Conservation (phyloP, 2,113 vertebrate species). For the Kobus ellipsiprymnus region DNA sequence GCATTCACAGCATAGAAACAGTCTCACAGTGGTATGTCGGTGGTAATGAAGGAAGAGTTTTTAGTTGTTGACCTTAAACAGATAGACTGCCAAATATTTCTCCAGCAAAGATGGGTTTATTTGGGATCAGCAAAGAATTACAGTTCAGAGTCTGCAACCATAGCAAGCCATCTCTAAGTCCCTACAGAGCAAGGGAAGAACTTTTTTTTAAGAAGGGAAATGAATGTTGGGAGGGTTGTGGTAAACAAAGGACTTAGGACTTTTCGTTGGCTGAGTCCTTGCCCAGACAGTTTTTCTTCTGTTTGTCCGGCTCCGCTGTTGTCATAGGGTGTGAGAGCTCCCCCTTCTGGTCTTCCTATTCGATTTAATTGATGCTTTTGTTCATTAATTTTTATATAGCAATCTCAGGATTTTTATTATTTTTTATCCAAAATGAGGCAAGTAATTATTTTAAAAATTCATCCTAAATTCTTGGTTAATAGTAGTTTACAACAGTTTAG, state of each 20-base stretch:
- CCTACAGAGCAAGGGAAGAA: neutral
- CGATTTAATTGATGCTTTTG: neutral
- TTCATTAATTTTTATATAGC: neutral
- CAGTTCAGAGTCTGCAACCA: neutral
- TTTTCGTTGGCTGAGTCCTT: neutral
- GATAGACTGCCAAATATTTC: neutral
- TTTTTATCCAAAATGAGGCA: neutral
- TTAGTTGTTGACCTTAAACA: neutral
- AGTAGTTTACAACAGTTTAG: neutral
- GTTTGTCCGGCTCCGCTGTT: rapidly evolving
- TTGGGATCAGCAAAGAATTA: neutral
- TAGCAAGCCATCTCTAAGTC: neutral
- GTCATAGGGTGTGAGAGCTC: neutral
- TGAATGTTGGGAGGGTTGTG: neutral
- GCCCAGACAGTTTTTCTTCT: neutral
- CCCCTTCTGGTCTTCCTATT: neutral
- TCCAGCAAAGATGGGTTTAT: neutral
- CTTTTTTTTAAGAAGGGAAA: neutral
- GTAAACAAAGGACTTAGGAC: neutral
- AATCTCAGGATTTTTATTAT: neutral
- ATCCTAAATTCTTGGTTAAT: neutral
- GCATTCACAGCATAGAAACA: neutral
- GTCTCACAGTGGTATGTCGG: neutral
- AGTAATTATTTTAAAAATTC: neutral
- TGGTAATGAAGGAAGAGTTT: neutral